Evolutionary conservation across 2,888 invertebrate species (phyloP).

Genomic region (Merodon equestris): DNA sequence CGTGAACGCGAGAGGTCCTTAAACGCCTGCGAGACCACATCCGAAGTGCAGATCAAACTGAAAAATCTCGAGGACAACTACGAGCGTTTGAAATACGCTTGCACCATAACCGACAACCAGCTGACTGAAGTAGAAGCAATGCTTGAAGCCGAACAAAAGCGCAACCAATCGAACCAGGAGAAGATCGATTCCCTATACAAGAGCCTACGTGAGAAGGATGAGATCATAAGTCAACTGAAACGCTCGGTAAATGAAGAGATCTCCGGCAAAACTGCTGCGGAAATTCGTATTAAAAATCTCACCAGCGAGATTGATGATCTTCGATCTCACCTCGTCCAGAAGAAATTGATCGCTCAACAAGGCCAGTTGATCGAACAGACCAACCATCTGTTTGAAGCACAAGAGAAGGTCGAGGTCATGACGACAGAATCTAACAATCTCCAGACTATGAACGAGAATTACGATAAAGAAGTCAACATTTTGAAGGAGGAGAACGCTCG

Average conservation of each 20-base stretch:
- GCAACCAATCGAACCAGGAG: slow-evolving; percentile 78
- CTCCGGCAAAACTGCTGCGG: slow-evolving; percentile 80
- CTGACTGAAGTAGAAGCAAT: slow-evolving; percentile 87
- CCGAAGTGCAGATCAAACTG: slow-evolving; percentile 78
- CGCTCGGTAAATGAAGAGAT: slow-evolving; percentile 75
- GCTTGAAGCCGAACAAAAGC: slow-evolving; percentile 82
- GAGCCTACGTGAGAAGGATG: slow-evolving; percentile 77
- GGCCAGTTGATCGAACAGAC: slow-evolving; percentile 75
- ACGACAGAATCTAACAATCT: slow-evolving; percentile 74
- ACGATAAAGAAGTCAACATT: slow-evolving; percentile 74
- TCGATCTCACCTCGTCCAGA: slow-evolving; percentile 75
- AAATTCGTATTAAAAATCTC: slow-evolving; percentile 80
- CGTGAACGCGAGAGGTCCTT: slow-evolving; percentile 75
- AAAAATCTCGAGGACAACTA: slow-evolving; percentile 83
- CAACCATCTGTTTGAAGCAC: slow-evolving; percentile 73
- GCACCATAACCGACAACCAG: slow-evolving; percentile 89
- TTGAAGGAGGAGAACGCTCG: slow-evolving; percentile 82
- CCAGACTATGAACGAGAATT: slow-evolving; percentile 74
- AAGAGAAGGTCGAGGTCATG: slow-evolving; percentile 76
- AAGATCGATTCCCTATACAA: slow-evolving; percentile 79
- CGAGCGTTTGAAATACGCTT: slow-evolving; percentile 88
- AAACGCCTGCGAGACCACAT: slow-evolving; percentile 69
- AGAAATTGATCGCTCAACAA: slow-evolving; percentile 74
- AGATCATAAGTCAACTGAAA: slow-evolving; percentile 74
- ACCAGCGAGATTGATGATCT: slow-evolving; percentile 78